Percentiles rank a stretch among this genome's conserved stretches.
Conservation (phyloP, 2,797 vertebrate genomes). For the Tolypeutes matacus region DNA sequence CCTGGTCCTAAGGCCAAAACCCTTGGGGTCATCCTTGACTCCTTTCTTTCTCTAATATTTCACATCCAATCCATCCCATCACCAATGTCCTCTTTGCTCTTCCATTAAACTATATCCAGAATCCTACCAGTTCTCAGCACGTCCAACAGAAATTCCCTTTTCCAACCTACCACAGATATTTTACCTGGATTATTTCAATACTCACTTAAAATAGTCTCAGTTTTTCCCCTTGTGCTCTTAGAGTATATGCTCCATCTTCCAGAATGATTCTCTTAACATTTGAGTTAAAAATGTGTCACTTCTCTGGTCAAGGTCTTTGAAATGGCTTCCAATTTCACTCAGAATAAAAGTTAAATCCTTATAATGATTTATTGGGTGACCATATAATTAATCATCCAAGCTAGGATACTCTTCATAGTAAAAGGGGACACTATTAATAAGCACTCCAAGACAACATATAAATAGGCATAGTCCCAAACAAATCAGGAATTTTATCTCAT, state of each 20-base stretch:
- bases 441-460: not conserved
- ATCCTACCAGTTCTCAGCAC: not conserved
- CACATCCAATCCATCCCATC: not conserved
- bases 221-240: not conserved
- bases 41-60: not conserved
- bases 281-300: not conserved
- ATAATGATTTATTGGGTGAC: not conserved
- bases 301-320: not conserved
- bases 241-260: fast-evolving
- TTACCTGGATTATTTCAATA: not conserved
- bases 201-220: not conserved
- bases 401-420: not conserved
- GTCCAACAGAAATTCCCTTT: not conserved
- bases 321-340: not conserved
- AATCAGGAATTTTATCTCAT: fast-evolving
- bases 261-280: not conserved
- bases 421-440: not conserved
- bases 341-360: not conserved
- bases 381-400: not conserved
- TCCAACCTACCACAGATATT: not conserved
- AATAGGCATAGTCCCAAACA: not conserved
- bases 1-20: not conserved
- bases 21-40: not conserved
- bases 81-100: not conserved
- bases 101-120: not conserved